phyloP scores from a whole-genome alignment of 2,113 vertebrate genomes.

The Epinephelus cyanopodus region DNA sequence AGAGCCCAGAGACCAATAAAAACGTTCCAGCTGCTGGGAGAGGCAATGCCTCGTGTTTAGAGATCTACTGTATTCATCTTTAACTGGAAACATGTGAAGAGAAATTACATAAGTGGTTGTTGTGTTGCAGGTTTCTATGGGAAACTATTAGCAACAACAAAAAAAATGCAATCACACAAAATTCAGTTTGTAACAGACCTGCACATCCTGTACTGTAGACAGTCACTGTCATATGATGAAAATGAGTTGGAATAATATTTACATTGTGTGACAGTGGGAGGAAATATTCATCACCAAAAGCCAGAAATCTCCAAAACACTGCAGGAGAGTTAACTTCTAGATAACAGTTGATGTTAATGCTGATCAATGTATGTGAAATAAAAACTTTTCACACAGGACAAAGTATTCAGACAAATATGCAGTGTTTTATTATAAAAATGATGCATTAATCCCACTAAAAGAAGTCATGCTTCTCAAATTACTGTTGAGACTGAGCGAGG shows the following conservation, averaged over 20 bases:
- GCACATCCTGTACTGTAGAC: not conserved
- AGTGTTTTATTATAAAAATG: conserved; percentile 49
- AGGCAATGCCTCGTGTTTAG: conserved; percentile 24
- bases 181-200: not conserved
- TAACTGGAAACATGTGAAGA: conserved; percentile 24
- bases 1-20: conserved; percentile 24
- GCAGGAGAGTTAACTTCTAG: too few species aligned
- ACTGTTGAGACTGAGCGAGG: not conserved
- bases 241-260: not conserved
- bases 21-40: conserved; percentile 45
- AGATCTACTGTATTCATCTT: not conserved
- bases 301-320: not conserved
- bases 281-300: not conserved
- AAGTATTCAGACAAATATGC: not conserved
- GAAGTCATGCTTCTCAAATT: not conserved
- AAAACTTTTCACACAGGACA: not conserved
- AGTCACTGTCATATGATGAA: not conserved
- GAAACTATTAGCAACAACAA: not conserved
- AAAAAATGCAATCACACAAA: not conserved
- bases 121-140: conserved; percentile 12
- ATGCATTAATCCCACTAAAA: not conserved
- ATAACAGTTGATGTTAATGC: not conserved
- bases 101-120: not conserved
- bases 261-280: not conserved
- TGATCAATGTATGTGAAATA: not conserved